Evolutionary conservation across 2,888 invertebrate species (phyloP).

Genomic region (Quadriops clusia): DNA sequence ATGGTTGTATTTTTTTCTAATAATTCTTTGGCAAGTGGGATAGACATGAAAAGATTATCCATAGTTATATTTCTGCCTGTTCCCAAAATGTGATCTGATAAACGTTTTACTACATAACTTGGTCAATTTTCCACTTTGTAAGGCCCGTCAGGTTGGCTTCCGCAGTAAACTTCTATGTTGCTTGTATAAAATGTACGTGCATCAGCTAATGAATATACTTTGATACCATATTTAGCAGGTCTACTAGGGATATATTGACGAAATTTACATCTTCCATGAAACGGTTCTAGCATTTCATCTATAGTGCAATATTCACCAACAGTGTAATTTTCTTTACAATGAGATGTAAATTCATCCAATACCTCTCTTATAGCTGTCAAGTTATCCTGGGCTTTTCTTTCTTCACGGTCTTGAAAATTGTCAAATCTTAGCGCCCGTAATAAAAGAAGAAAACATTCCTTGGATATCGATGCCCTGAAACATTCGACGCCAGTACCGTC

Average conservation of each 20-base stretch:
- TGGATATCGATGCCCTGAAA: no score
- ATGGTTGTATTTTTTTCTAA: slow-evolving; percentile 6
- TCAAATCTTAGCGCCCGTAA: no score
- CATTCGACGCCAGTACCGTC: no score
- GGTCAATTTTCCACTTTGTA: slow-evolving; percentile 4
- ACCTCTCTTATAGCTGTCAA: no score
- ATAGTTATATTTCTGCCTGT: slow-evolving; percentile 10
- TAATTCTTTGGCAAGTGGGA: slow-evolving; percentile 4
- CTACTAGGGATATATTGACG: slow-evolving; percentile 7
- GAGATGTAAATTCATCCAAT: no score
- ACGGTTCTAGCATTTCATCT: slow-evolving; percentile 7
- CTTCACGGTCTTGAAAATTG: no score
- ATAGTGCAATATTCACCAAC: slow-evolving; percentile 3
- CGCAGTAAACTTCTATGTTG: slow-evolving; percentile 9
- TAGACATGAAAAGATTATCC: slow-evolving; percentile 10
- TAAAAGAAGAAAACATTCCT: no score
- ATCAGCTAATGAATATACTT: slow-evolving; percentile 8
- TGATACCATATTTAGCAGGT: slow-evolving; percentile 8
- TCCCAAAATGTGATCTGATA: slow-evolving; percentile 5
- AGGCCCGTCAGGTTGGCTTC: slow-evolving; percentile 6
- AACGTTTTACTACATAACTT: slow-evolving; percentile 6
- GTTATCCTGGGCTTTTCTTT: no score
- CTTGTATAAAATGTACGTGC: slow-evolving; percentile 4
- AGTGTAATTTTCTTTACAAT: slow-evolving; percentile 5
- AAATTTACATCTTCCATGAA: slow-evolving; percentile 4